Percentiles rank a stretch among this genome's conserved stretches.
phyloP scores from a whole-genome alignment of 2,888 invertebrate species.

The Syrphus vitripennis region DNA sequence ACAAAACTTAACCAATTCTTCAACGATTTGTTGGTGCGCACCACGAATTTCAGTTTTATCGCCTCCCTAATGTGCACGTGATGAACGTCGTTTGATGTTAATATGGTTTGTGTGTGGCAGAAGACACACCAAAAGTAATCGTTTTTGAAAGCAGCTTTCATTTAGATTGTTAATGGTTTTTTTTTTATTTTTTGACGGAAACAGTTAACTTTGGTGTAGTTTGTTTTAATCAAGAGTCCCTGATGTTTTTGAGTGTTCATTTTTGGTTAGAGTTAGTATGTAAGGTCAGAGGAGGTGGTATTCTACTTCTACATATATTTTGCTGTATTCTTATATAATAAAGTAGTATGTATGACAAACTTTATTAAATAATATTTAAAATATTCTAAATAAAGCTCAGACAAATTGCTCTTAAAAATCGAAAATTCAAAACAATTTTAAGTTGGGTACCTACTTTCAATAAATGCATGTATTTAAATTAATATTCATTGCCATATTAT shows the following conservation, averaged over 20 bases:
- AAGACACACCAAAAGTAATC: slow-evolving; percentile 27
- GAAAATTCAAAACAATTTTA: no score
- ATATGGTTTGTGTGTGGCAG: slow-evolving; percentile 32
- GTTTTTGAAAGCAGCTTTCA: slow-evolving; percentile 25
- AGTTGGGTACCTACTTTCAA: no score
- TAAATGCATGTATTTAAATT: no score
- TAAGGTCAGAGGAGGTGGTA: no score
- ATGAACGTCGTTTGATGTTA: slow-evolving; percentile 58
- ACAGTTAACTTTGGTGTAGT: slow-evolving; percentile 45
- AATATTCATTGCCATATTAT: no score
- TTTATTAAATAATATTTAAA: no score
- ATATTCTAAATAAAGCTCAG: no score
- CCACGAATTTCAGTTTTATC: slow-evolving; percentile 53
- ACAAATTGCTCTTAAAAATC: no score
- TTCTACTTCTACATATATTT: no score
- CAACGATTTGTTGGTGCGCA: slow-evolving; percentile 49
- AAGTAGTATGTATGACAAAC: no score
- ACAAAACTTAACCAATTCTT: slow-evolving; percentile 39
- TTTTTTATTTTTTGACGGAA: slow-evolving; percentile 1
- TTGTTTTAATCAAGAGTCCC: slow-evolving; percentile 27
- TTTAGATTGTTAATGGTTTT: slow-evolving; percentile 25
- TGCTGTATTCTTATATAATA: no score
- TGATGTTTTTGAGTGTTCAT: background rate
- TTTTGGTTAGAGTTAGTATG: slow-evolving; percentile 15
- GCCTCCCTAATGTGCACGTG: slow-evolving; percentile 52